Base-by-base conservation (phyloP, 2,113 vertebrate genomes). In the Eublepharis macularius region DNA sequence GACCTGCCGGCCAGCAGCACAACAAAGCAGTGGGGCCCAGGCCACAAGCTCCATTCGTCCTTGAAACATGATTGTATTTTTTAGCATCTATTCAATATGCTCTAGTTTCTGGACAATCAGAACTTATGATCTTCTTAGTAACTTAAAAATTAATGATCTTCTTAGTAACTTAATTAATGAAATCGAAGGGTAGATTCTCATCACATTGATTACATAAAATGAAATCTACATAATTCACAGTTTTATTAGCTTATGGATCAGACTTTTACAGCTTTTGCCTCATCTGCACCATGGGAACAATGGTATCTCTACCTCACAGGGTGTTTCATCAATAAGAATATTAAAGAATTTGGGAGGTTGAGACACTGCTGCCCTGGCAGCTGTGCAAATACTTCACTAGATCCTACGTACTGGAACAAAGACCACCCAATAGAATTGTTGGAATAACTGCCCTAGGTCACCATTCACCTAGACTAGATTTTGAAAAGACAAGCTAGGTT, bases 381-480 rank as follows among this genome's bases (percentile, higher is more conserved):
- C 68, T 82, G 81, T 60, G 51, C 14, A 73, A 85, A 85, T 60
- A 60, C 54, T 80, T 85, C 19, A 68, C 39, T 72, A 32, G 47
- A 79, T 39, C 36, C 29, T 34, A 72, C 43, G 6, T 5, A 39
- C 43, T 87, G 77, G 66, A 76, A 36, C 54, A 82, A 12, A 86
- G 80, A 51, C 91, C 89, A 91, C 86, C 88, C 80, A 90, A 80
- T 51, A 82, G 74, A 11, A 76, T 39, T 79, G 83, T 72, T 87
- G 76, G 26, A 78, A 65, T 74, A 87, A 90, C 86, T 83, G 12
- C 80, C 68, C 45, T 85, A 85, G 88, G 79, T 68, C 86, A 83
- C 80, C 86, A 60, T 80, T 92, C 86, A 91, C 90, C 87, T 88
- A 84, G 47, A 87, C 82, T 89, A 36, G 45, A 90, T 91, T 75